Evolutionary conservation across 2,888 invertebrate species (phyloP).

Genomic region (Sepiola atlantica): DNA sequence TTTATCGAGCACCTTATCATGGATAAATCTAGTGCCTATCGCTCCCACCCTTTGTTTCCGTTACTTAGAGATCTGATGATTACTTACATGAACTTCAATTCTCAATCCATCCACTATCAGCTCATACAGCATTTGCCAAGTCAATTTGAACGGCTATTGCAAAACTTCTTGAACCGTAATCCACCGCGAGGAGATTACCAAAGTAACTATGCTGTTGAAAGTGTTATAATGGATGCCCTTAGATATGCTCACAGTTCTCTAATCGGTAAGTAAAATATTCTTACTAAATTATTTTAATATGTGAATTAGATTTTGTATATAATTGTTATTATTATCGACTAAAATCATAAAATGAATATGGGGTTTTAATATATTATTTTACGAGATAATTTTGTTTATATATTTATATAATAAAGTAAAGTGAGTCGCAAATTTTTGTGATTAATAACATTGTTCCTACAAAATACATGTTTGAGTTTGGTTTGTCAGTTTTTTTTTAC

Average conservation of each 20-base stretch:
- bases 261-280: slow-evolving; percentile 66
- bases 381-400: too few species aligned
- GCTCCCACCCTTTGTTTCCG: slow-evolving; percentile 73
- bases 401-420: too few species aligned
- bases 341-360: too few species aligned
- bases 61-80: slow-evolving; percentile 73
- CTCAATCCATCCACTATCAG: slow-evolving; percentile 72
- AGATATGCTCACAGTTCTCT: slow-evolving; percentile 72
- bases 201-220: slow-evolving; percentile 71
- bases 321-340: slow-evolving; percentile 39
- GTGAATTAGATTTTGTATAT: too few species aligned
- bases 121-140: slow-evolving; percentile 72
- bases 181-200: slow-evolving; percentile 70
- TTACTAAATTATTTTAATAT: not conserved
- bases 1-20: slow-evolving; percentile 72
- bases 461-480: too few species aligned
- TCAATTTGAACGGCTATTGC: slow-evolving; percentile 72
- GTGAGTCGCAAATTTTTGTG: too few species aligned
- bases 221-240: slow-evolving; percentile 73
- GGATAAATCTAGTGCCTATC: slow-evolving; percentile 71
- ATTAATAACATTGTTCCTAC: too few species aligned
- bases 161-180: slow-evolving; percentile 73
- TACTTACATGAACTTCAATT: slow-evolving; percentile 74
- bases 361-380: too few species aligned
- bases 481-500: too few species aligned